phyloP scores from a whole-genome alignment of 2,113 vertebrate genomes.

The Tamias sibiricus region DNA sequence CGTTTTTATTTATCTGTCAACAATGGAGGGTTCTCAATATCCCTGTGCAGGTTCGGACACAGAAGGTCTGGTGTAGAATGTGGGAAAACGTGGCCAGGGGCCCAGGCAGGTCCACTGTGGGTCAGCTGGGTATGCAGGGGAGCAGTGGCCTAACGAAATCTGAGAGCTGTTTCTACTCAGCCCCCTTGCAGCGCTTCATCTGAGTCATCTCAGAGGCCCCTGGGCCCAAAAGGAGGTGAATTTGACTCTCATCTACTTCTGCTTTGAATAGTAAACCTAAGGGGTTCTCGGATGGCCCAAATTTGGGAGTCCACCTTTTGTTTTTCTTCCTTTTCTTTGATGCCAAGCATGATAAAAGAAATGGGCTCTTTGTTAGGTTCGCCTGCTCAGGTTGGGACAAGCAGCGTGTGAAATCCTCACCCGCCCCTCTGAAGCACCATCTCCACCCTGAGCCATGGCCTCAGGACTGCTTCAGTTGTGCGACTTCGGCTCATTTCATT shows the following conservation, averaged over 20 bases:
- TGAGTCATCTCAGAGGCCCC: neutral
- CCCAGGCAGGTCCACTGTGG: slow-evolving; percentile 44
- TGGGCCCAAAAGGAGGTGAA: slow-evolving; percentile 29
- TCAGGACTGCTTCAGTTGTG: slow-evolving; percentile 62
- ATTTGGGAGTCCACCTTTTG: neutral
- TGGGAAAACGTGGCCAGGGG: slow-evolving; percentile 1
- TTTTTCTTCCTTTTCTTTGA: slow-evolving; percentile 57
- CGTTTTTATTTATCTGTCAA: slow-evolving; percentile 62
- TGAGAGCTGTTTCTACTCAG: slow-evolving; percentile 20
- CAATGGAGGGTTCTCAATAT: slow-evolving; percentile 41
- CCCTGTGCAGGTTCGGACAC: neutral
- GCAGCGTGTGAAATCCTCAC: slow-evolving; percentile 65
- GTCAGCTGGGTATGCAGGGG: neutral
- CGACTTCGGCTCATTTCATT: slow-evolving; percentile 67
- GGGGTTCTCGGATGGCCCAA: neutral
- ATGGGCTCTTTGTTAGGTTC: neutral
- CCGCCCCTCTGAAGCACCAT: slow-evolving; percentile 63
- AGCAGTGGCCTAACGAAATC: rapidly evolving
- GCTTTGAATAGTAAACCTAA: slow-evolving; percentile 62
- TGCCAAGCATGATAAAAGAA: slow-evolving; percentile 27
- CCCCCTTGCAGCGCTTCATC: neutral
- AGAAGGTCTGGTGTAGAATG: slow-evolving; percentile 33
- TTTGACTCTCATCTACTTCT: slow-evolving; percentile 35
- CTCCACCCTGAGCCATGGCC: slow-evolving; percentile 83
- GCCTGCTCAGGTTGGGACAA: slow-evolving; percentile 80